Conservation (phyloP, 2,888 invertebrate genomes). For the Plagiodera versicolora region DNA sequence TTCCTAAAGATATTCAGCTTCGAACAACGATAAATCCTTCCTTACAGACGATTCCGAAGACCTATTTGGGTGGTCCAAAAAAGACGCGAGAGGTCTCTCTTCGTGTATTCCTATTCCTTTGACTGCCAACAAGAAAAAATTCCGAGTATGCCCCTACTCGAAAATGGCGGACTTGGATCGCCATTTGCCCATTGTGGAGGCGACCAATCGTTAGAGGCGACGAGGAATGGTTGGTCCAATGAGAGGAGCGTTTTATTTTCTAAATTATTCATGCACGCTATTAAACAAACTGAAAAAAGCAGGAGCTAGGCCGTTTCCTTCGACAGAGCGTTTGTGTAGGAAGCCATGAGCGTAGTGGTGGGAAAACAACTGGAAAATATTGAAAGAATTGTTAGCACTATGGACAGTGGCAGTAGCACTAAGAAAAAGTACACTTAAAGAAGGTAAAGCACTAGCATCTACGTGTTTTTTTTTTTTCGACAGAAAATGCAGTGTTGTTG, state of each 20-base stretch:
- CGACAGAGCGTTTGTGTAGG: slow-evolving; percentile 40
- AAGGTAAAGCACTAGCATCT: too few species aligned
- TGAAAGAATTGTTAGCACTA: too few species aligned
- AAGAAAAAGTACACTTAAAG: too few species aligned
- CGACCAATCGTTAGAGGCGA: slow-evolving; percentile 34
- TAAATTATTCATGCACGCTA: slow-evolving; percentile 37
- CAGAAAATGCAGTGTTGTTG: too few species aligned
- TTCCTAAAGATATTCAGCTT: neutral
- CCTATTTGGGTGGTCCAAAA: slow-evolving; percentile 10
- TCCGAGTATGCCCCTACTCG: slow-evolving; percentile 18
- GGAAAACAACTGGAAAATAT: slow-evolving; percentile 1
- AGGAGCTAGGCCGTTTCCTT: slow-evolving; percentile 36
- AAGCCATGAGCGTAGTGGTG: slow-evolving; percentile 8
- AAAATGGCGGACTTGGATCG: slow-evolving; percentile 40
- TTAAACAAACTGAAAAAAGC: slow-evolving; percentile 38
- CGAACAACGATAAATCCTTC: neutral
- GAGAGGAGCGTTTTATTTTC: slow-evolving; percentile 34
- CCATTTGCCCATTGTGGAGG: slow-evolving; percentile 35
- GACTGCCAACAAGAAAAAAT: slow-evolving; percentile 11
- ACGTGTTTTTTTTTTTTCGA: too few species aligned
- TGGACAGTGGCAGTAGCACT: too few species aligned
- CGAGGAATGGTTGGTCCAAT: slow-evolving; percentile 37
- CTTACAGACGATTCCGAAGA: neutral
- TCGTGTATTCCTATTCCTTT: slow-evolving; percentile 10
- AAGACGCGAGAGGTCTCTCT: neutral